A percentile compares a stretch with the other conserved stretches of the same genome.
Evolutionary conservation across 1,140 invertebrate genomes (phyloP).

Genomic region (Lethrus apterus): DNA sequence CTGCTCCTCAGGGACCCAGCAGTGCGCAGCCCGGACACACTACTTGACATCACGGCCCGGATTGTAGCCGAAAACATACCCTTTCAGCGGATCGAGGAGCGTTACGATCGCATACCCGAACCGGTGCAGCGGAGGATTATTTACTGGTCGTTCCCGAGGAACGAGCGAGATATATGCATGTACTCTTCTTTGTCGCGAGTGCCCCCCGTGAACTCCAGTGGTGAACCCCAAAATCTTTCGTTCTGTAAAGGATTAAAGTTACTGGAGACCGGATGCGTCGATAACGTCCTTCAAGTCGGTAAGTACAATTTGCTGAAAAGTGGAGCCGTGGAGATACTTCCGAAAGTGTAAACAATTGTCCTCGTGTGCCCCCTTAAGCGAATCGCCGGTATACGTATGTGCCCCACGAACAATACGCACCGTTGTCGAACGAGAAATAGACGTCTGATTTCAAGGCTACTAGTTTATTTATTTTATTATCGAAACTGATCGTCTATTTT

Average conservation of each 20-base stretch:
- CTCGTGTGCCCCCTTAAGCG: too few relatives aligned
- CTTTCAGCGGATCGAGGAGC: conserved; percentile 79
- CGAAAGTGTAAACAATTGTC: too few relatives aligned
- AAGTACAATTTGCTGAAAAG: conserved; percentile 49
- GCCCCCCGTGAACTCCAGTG: conserved; percentile 42
- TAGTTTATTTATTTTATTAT: too few relatives aligned
- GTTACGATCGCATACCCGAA: conserved; percentile 78
- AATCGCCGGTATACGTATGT: too few relatives aligned
- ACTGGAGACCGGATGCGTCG: conserved; percentile 69
- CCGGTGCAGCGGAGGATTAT: conserved; percentile 80
- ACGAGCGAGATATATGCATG: conserved; percentile 82
- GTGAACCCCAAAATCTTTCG: conserved; percentile 69
- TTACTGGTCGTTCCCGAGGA: conserved; percentile 81
- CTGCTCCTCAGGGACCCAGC: conserved; percentile 43
- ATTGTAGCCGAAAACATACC: conserved; percentile 76
- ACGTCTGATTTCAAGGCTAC: too few relatives aligned
- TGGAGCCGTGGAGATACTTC: too few relatives aligned
- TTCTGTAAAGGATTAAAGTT: conserved; percentile 79
- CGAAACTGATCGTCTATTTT: too few relatives aligned
- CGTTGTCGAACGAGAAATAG: too few relatives aligned
- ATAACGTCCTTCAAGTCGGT: conserved; percentile 84
- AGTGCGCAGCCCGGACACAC: conserved; percentile 51
- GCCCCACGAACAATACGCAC: too few relatives aligned
- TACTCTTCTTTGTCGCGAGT: conserved; percentile 72
- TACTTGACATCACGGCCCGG: conserved; percentile 76